A percentile compares a stretch with the other conserved stretches of the same genome.
These are phyloP conservation scores for Callimorpha dominula DNA, from an alignment of 2,888 invertebrate species.

Conservation along the genomic window DNA sequence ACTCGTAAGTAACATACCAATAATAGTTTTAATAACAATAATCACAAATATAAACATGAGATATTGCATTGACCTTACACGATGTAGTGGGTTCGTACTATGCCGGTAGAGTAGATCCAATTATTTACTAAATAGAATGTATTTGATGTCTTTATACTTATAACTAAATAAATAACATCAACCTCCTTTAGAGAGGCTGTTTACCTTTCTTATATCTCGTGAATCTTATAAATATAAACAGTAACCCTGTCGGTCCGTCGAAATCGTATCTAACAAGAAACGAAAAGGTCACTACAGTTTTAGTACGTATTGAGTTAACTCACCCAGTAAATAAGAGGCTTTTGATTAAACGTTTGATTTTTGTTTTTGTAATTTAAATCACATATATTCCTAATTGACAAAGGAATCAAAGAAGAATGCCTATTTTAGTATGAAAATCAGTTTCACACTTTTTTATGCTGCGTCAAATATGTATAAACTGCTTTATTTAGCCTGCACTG, in stretches of 20 bases:
- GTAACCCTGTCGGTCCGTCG: conserved; percentile 1
- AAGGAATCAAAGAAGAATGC: background rate
- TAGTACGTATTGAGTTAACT: conserved; percentile 14
- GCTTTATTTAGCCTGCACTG: no score
- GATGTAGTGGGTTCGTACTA: background rate
- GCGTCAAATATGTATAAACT: no score
- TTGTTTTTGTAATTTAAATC: background rate
- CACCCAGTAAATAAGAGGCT: conserved; percentile 7
- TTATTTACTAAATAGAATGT: background rate
- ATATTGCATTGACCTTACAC: no score
- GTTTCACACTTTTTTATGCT: no score
- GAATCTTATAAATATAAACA: conserved; percentile 1
- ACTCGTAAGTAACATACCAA: no score
- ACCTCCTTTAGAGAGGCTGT: background rate
- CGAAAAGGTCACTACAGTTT: conserved; percentile 15
- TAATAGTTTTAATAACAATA: no score
- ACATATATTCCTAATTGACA: background rate
- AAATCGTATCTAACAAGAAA: conserved; percentile 15
- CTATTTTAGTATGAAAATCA: no score
- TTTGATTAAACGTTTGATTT: conserved; percentile 6
- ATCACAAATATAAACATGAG: no score
- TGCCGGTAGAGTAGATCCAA: background rate
- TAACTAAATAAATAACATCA: background rate
- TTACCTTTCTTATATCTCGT: background rate
- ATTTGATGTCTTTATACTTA: background rate